Percentiles rank a stretch among this genome's conserved stretches.
phyloP scores from a whole-genome alignment of 2,888 invertebrate species.

The Lobophora halterata region DNA sequence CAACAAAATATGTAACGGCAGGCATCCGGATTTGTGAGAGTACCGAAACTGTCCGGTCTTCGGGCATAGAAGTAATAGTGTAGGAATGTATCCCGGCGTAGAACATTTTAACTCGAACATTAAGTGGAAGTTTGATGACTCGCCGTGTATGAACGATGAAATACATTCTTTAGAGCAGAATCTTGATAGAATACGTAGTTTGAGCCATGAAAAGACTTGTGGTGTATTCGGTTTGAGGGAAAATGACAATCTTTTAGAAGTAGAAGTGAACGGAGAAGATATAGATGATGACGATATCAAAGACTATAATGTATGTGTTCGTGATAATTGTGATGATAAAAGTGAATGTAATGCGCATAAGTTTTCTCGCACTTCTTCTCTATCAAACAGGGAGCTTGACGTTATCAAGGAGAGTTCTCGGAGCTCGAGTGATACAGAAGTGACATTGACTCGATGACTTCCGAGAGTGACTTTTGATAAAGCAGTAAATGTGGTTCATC shows the following conservation, averaged over 20 bases:
- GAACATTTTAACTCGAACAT: constrained; percentile 76
- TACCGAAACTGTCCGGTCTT: constrained; percentile 76
- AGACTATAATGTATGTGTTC: constrained; percentile 56
- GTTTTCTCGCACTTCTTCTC: constrained; percentile 71
- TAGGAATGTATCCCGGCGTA: constrained; percentile 71
- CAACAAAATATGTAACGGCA: constrained; percentile 70
- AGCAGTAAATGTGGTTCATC: constrained; percentile 67
- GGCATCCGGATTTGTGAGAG: constrained; percentile 79
- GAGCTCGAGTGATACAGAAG: constrained; percentile 78
- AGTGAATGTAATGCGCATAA: constrained; percentile 69
- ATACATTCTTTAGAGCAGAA: constrained; percentile 71
- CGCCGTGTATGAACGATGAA: constrained; percentile 58
- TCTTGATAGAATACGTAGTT: constrained; percentile 72
- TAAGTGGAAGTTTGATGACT: constrained; percentile 75
- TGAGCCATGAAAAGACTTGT: constrained; percentile 70
- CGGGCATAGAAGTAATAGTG: constrained; percentile 78
- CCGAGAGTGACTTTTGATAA: constrained; percentile 72
- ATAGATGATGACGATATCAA: constrained; percentile 65
- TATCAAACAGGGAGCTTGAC: constrained; percentile 75
- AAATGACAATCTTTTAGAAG: constrained; percentile 65
- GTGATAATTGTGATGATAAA: constrained; percentile 66
- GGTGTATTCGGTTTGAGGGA: constrained; percentile 57
- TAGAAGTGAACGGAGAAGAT: constrained; percentile 67
- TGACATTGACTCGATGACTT: constrained; percentile 77
- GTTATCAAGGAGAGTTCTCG: constrained; percentile 78